Evolutionary conservation across 2,797 vertebrate genomes (phyloP).

Genomic region (Takifugu ocellatus): DNA sequence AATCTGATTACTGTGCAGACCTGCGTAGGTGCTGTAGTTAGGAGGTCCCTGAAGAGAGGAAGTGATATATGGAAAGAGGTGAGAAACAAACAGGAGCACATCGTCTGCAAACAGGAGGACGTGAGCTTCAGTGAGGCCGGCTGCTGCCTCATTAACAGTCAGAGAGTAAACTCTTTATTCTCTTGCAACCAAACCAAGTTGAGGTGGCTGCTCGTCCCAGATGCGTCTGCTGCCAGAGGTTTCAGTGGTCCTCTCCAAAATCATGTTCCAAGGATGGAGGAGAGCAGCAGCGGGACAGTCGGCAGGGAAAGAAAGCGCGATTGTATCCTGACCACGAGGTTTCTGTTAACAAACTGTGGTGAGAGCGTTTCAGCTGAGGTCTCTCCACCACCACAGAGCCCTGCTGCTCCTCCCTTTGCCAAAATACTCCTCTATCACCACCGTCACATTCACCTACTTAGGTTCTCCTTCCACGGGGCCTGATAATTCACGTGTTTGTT

Average conservation of each 20-base stretch:
- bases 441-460: slow-evolving; percentile 60
- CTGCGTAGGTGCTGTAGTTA: slow-evolving; percentile 64
- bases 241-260: slow-evolving; percentile 49
- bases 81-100: slow-evolving; percentile 7
- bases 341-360: slow-evolving; percentile 60
- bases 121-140: neutral
- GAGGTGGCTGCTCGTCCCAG: slow-evolving; percentile 36
- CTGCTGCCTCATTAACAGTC: too few species aligned
- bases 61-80: slow-evolving; percentile 34
- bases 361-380: slow-evolving; percentile 50
- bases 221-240: slow-evolving; percentile 37
- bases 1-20: slow-evolving; percentile 84
- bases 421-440: slow-evolving; percentile 25
- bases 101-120: slow-evolving; percentile 22
- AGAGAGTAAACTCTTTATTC: neutral
- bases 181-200: slow-evolving; percentile 45
- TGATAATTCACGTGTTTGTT: slow-evolving; percentile 39
- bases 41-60: slow-evolving; percentile 70
- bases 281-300: slow-evolving; percentile 15
- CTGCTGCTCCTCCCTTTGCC: slow-evolving; percentile 26
- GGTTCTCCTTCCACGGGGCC: slow-evolving; percentile 48
- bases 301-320: slow-evolving; percentile 22
- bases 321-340: slow-evolving; percentile 45
- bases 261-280: slow-evolving; percentile 2
- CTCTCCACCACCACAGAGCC: slow-evolving; percentile 41